Base-by-base conservation (phyloP, 1,140 invertebrate genomes). In the Telenomus remus region DNA sequence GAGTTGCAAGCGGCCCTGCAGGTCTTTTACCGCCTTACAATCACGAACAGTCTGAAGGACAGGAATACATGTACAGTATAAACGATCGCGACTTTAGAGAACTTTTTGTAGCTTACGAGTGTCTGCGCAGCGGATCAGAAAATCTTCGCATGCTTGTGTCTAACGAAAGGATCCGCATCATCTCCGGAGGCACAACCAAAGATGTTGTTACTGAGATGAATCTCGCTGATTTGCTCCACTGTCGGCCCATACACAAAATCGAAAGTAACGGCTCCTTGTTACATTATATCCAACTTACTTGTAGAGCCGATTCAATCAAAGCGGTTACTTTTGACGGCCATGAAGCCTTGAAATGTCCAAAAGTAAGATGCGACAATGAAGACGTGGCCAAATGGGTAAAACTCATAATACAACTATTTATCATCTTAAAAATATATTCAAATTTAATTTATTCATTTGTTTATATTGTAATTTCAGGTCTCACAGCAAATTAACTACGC, bases 11-110 rank as follows among this genome's bases (percentile, higher is more conserved):
- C 68, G 95, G 96, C 34, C 92, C 94, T 9, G 95, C 95, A 1
- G 96, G 95, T 12, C 89, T 98, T 34, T 82, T 99, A 37, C 95
- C 95, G 0, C 87, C 91, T 0, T 98, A 95, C 87, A 93, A 92
- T 74, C 86, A 88, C 27, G 90, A 91, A 48, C 93, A 96, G 81
- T 94, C 95, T 15, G 89, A 91, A 66, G 95, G 96, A 8, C 96
- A 97, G 85, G 91, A 95, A 79, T 91, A 96, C 78, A 90, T 98
- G 14, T 94, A 95, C 85, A 91, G 89, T 44, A 92, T 97, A 44
- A 97, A 96, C 84, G 90, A 92, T 64, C 89, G 91, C 54, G 92
- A 95, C 80, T 94, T 93, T 82, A 86, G 87, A 13, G 96, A 97
- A 88, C 90, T 94, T 78, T 94, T 96, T 76, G 92, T 97, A 49